Percentiles rank a stretch among this genome's conserved stretches.
phyloP scores from a whole-genome alignment of 2,113 vertebrate species.

The Gymnocephalus cernua region DNA sequence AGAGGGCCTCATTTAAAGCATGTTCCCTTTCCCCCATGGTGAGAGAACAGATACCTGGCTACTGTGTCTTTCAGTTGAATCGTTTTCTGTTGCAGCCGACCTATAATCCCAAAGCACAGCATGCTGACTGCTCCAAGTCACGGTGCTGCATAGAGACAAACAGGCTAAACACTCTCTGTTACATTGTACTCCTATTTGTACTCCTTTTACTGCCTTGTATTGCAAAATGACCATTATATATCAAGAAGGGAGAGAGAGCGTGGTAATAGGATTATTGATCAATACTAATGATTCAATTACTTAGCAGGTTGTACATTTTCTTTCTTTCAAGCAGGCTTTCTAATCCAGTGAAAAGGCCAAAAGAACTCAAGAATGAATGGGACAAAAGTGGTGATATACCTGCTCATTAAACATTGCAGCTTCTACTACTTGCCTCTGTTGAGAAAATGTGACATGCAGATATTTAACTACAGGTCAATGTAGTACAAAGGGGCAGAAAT shows the following conservation, averaged over 20 bases:
- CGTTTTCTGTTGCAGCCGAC: not conserved
- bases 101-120: not conserved
- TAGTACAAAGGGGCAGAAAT: not conserved
- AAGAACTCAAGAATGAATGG: not conserved
- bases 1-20: constrained; percentile 33
- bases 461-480: not conserved
- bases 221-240: not conserved
- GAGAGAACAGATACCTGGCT: constrained; percentile 17
- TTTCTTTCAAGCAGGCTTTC: not conserved
- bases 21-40: constrained; percentile 3
- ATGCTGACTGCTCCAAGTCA: not conserved
- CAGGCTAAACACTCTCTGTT: too few relatives aligned
- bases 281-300: constrained; percentile 43
- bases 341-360: not conserved
- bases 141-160: not conserved
- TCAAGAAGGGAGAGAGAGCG: not conserved
- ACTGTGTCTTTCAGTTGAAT: constrained; percentile 32
- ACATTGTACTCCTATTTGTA: not conserved
- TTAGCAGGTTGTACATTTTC: constrained; percentile 7
- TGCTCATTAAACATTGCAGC: not conserved
- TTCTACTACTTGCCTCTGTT: not conserved
- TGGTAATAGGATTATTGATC: constrained; percentile 41
- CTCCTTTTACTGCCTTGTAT: constrained; percentile 2
- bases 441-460: not conserved
- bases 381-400: not conserved